A percentile compares a stretch with the other conserved stretches of the same genome.
Conservation (phyloP, 2,888 invertebrate species). For the Melanchra persicariae region DNA sequence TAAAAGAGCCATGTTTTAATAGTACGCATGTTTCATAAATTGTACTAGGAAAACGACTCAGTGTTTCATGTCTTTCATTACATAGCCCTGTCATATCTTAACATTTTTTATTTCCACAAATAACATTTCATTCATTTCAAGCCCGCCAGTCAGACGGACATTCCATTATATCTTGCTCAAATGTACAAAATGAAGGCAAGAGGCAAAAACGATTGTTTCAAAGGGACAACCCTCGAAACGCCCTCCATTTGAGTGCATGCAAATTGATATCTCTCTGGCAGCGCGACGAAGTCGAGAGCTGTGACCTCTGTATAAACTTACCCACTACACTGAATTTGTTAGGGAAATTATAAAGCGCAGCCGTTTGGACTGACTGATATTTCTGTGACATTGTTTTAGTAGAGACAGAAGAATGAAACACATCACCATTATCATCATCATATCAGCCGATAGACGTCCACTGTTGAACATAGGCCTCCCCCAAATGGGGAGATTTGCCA, state of each 20-base stretch:
- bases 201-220: conserved; percentile 83
- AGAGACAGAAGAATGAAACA: not conserved
- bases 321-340: conserved; percentile 54
- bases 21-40: not conserved
- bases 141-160: conserved; percentile 41
- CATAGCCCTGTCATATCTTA: no score
- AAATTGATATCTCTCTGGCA: conserved; percentile 86
- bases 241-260: conserved; percentile 82
- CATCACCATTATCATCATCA: no score
- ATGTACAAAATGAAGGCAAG: conserved; percentile 73
- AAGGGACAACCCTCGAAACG: conserved; percentile 83
- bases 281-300: conserved; percentile 77
- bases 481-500: no score
- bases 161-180: conserved; percentile 61
- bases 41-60: not conserved
- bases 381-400: conserved; percentile 24
- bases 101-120: conserved; percentile 12
- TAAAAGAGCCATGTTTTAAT: no score
- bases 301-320: conserved; percentile 53
- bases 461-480: no score
- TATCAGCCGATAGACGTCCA: no score
- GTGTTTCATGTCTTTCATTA: not conserved
- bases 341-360: conserved; percentile 60
- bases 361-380: conserved; percentile 18
- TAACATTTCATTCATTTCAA: conserved; percentile 29